A percentile compares a stretch with the other conserved stretches of the same genome.
Evolutionary conservation across 2,113 vertebrate genomes (phyloP).

Genomic region (Anolis carolinensis): DNA sequence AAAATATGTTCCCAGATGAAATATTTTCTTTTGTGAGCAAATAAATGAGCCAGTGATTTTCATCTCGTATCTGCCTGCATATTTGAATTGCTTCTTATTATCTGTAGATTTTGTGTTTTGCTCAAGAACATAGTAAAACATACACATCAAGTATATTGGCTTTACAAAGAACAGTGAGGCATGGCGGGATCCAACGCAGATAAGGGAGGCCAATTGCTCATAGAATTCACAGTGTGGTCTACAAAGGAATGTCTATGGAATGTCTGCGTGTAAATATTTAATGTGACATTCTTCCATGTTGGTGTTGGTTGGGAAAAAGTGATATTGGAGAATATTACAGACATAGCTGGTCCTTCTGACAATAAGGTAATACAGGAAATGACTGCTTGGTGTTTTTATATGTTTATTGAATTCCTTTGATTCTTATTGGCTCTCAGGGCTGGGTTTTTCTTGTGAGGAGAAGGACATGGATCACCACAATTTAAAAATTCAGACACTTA

Average conservation of each 20-base stretch:
- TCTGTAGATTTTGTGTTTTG: conserved; percentile 11
- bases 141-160: neutral
- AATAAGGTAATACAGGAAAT: neutral
- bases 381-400: neutral
- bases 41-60: neutral
- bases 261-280: conserved; percentile 27
- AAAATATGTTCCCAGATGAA: conserved; percentile 30
- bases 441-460: neutral
- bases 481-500: neutral
- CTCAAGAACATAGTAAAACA: neutral
- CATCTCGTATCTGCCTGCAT: neutral
- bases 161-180: conserved; percentile 31
- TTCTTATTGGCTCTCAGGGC: neutral
- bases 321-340: neutral
- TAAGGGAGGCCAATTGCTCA: neutral
- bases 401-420: neutral
- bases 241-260: neutral
- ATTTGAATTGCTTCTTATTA: neutral
- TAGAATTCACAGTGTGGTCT: neutral
- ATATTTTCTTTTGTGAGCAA: conserved; percentile 21
- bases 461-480: neutral
- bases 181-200: neutral
- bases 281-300: neutral
- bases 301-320: neutral
- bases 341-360: neutral